Percentiles rank a stretch among this genome's conserved stretches.
Conservation (phyloP, 2,888 invertebrate genomes). For the Magallana nippona region DNA sequence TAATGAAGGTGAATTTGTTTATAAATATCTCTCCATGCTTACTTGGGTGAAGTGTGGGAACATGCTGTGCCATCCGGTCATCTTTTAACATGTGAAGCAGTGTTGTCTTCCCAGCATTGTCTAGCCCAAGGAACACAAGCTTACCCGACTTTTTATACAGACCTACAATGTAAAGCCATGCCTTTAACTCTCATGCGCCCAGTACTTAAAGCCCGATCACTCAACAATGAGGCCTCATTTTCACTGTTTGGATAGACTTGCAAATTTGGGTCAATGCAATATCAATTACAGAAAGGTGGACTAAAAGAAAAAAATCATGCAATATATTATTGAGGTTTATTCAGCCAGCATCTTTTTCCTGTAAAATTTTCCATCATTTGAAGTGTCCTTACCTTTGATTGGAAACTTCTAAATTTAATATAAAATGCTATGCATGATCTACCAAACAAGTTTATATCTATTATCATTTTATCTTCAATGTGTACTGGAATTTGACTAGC, state of each 20-base stretch:
- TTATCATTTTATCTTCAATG: no score
- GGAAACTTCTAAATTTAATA: not conserved
- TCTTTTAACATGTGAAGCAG: slow-evolving; percentile 99
- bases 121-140: slow-evolving; percentile 97
- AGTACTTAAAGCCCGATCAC: not conserved
- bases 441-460: no score
- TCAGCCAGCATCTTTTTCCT: no score
- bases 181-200: slow-evolving; percentile 19
- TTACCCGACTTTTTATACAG: slow-evolving; percentile 99
- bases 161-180: slow-evolving; percentile 83
- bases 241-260: no score
- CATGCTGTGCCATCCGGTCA: slow-evolving; percentile 99
- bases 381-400: no score
- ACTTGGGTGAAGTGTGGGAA: slow-evolving; percentile 99
- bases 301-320: no score
- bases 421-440: not conserved
- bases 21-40: slow-evolving; percentile 69
- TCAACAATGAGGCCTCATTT: not conserved
- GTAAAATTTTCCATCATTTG: no score
- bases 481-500: no score
- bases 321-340: no score
- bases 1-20: no score
- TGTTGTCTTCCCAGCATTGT: slow-evolving; percentile 99
- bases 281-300: no score
- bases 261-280: no score